Evolutionary conservation across 1,140 invertebrate species (phyloP), one percentile per base, ranked within the genome.

Genomic region (Drosophila paulistorum): DNA sequence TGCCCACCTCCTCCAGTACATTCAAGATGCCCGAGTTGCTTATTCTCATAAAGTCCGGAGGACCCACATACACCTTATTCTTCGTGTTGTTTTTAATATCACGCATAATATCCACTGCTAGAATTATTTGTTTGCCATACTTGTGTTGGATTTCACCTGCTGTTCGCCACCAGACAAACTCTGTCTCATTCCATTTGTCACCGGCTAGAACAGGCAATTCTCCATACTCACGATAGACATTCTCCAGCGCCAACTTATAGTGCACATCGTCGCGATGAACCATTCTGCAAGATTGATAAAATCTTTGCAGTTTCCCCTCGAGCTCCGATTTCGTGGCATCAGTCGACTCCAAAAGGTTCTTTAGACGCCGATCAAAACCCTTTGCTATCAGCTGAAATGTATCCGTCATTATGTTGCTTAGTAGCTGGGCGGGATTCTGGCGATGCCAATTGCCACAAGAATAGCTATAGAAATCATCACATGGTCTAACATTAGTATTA

Each of bases 381-480:
- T 75, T 76, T 0, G 68, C 55, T 2, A 91, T 65, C 1, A 73
- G 7, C 37, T 73, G 69, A 37, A 91, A 91, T 0, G 63, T 90
- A 57, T 90, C 80, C 26, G 85, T 91, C 20, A 73, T 62, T 0
- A 78, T 23, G 9, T 70, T 57, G 11, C 17, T 39, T 0, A 77
- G 55, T 1, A 91, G 20, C 39, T 84, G 77, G 10, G 90, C 90
- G 0, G 79, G 82, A 74, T 91, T 90, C 5, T 81, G 70, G 0
- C 74, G 77, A 0, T 93, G 92, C 95, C 95, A 96, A 64, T 94
- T 94, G 13, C 95, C 95, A 72, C 95, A 96, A 0, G 93, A 93
- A 41, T 94, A 94, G 79, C 93, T 75, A 76, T 95, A 95, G 77
- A 95, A 95, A 79, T 95, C 93, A 2, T 94, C 92, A 62, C 95